phyloP scores from a whole-genome alignment of 2,113 vertebrate species.

The Aspiorhynchus laticeps region DNA sequence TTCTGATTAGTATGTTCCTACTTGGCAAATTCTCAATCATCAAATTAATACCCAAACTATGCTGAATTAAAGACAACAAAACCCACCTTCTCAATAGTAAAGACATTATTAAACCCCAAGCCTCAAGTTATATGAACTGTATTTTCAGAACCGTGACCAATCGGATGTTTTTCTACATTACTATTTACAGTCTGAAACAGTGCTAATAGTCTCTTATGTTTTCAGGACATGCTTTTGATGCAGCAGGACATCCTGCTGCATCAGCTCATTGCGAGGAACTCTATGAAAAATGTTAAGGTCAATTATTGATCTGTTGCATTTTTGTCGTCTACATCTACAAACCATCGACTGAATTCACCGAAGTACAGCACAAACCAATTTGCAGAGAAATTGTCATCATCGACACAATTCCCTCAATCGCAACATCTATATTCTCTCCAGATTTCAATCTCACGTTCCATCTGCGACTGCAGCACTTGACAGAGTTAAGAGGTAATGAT shows the following conservation, averaged over 20 bases:
- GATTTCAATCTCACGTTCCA: conserved; percentile 34
- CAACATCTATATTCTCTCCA: conserved; percentile 35
- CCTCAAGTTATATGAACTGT: background rate
- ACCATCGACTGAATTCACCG: background rate
- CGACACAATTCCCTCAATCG: background rate
- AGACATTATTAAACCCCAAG: background rate
- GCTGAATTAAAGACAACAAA: background rate
- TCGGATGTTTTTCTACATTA: background rate
- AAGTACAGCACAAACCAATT: conserved; percentile 3
- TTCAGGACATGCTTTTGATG: background rate
- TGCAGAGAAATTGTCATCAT: conserved; percentile 24
- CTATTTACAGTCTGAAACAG: background rate
- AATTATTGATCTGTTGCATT: conserved; percentile 12
- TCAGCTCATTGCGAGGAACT: background rate
- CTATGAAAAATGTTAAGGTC: background rate
- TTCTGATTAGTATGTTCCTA: background rate
- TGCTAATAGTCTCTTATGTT: background rate
- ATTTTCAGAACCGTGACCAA: background rate
- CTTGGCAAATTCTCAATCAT: background rate
- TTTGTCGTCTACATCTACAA: background rate
- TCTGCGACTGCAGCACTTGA: conserved; percentile 14
- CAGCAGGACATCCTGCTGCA: too few relatives aligned
- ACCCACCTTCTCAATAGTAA: background rate
- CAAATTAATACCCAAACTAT: background rate
- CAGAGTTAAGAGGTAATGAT: conserved; percentile 47